Evolutionary conservation across 2,113 vertebrate species (phyloP), one percentile per base, ranked within the genome.

Genomic region (Phoenicopterus ruber): DNA sequence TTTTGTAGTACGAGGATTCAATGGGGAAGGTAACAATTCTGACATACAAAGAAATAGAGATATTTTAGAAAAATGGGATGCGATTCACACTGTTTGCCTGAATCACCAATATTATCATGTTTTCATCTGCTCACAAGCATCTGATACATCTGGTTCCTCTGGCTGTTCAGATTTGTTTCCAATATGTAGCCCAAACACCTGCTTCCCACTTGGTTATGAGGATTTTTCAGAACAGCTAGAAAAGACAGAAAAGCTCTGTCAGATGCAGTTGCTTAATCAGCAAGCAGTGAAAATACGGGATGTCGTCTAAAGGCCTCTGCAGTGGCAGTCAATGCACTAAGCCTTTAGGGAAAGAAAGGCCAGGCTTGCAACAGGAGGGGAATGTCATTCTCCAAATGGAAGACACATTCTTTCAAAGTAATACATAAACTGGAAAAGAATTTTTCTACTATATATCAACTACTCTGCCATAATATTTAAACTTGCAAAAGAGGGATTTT

Each of bases 221-320:
- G 36, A 61, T 73, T 77, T 95, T 90, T 95, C 82, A 92, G 85
- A 95, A 31, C 26, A 67, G 57, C n/a, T 59, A 73, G 73, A 90
- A 89, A 92, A 79, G 84, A 69, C 89, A 82, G 87, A 80, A 94
- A 77, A 49, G 17, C 24, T 87, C 78, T 92, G 71, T 54, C 74
- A 73, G 58, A 92, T 22, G 62, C 26, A 72, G 67, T 65, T 87
- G 85, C 72, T 94, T 86, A 52, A 93, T 77, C 77, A 94, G 61
- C 77, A 67, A 89, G 58, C 58, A 88, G 57, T 55, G 78, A 93
- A 94, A 96, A 90, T 52, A 65, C 7, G n/a, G 66, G 66, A 79
- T 54, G 34, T 28, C 44, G 26, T 76, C 63, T 80, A 91, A 93
- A 95, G 73, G 49, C n/a, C 57, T 61, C 50, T 82, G 65, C 58